phyloP scores from a whole-genome alignment of 2,797 vertebrate species.

The Valencia hispanica region DNA sequence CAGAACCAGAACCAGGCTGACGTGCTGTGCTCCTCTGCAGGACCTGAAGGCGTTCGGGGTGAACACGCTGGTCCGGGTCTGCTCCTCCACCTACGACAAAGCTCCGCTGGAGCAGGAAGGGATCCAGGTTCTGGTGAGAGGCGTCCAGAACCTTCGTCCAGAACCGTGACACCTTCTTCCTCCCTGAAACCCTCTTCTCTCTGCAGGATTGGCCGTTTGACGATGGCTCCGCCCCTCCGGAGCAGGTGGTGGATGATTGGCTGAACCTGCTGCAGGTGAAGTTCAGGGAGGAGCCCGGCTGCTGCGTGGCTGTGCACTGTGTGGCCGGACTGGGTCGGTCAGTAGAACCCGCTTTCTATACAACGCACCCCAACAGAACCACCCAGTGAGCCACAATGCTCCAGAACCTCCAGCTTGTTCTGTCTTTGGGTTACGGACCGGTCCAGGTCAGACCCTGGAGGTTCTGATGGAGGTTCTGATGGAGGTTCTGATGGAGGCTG shows the following conservation, averaged over 20 bases:
- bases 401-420: background rate
- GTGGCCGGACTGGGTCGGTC: conserved; percentile 83
- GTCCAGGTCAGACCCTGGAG: too few relatives aligned
- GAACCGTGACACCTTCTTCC: too few relatives aligned
- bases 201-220: conserved; percentile 83
- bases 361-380: too few relatives aligned
- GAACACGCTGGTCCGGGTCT: conserved; percentile 94
- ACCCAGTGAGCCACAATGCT: background rate
- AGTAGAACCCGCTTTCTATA: too few relatives aligned
- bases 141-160: too few relatives aligned
- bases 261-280: conserved; percentile 79
- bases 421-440: too few relatives aligned
- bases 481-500: background rate
- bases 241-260: conserved; percentile 82
- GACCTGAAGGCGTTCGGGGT: conserved; percentile 92
- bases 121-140: conserved; percentile 91
- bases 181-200: too few relatives aligned
- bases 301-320: conserved; percentile 83
- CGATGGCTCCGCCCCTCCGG: conserved; percentile 80
- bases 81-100: conserved; percentile 94
- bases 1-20: too few relatives aligned
- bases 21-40: conserved; percentile 41
- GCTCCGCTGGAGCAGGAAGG: conserved; percentile 95
- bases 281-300: conserved; percentile 81
- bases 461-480: background rate